These are phyloP conservation scores for Clostera curtula DNA, from an alignment of 2,888 invertebrate species.

Conservation along the genomic window DNA sequence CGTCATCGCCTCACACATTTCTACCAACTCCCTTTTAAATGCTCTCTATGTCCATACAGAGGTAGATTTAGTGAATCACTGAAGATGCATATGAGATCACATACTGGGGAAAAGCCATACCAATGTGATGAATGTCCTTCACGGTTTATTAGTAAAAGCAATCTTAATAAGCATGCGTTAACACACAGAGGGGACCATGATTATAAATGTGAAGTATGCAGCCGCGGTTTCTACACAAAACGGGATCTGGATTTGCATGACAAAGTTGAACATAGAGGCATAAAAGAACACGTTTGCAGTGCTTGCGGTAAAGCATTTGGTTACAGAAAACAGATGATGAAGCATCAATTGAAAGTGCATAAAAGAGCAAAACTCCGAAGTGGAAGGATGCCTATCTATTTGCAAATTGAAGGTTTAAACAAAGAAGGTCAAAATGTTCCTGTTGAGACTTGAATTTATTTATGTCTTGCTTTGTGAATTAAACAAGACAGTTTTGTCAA, in stretches of 20 bases:
- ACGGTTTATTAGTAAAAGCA: slow-evolving; percentile 56
- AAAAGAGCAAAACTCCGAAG: slow-evolving; percentile 51
- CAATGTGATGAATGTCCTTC: slow-evolving; percentile 53
- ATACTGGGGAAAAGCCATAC: slow-evolving; percentile 61
- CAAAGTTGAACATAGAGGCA: slow-evolving; percentile 57
- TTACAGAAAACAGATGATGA: slow-evolving; percentile 62
- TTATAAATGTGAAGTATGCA: slow-evolving; percentile 53
- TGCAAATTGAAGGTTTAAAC: slow-evolving; percentile 42
- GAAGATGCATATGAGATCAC: slow-evolving; percentile 61
- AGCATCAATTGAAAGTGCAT: slow-evolving; percentile 58
- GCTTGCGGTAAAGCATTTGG: slow-evolving; percentile 60
- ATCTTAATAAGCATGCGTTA: slow-evolving; percentile 52
- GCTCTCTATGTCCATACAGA: slow-evolving; percentile 53
- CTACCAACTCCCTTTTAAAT: slow-evolving; percentile 49
- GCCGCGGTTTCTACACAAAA: slow-evolving; percentile 50
- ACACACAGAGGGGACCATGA: slow-evolving; percentile 46
- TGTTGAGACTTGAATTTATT: slow-evolving; percentile 9
- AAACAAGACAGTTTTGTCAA: too few species aligned
- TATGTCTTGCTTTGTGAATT: neutral
- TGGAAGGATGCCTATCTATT: slow-evolving; percentile 54
- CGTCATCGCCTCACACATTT: slow-evolving; percentile 57
- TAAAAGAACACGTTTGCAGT: slow-evolving; percentile 55
- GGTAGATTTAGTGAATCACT: slow-evolving; percentile 54
- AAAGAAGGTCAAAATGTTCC: slow-evolving; percentile 22
- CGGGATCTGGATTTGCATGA: slow-evolving; percentile 47